phyloP scores from a whole-genome alignment of 2,888 invertebrate genomes.

The Leucoptera coffeella region DNA sequence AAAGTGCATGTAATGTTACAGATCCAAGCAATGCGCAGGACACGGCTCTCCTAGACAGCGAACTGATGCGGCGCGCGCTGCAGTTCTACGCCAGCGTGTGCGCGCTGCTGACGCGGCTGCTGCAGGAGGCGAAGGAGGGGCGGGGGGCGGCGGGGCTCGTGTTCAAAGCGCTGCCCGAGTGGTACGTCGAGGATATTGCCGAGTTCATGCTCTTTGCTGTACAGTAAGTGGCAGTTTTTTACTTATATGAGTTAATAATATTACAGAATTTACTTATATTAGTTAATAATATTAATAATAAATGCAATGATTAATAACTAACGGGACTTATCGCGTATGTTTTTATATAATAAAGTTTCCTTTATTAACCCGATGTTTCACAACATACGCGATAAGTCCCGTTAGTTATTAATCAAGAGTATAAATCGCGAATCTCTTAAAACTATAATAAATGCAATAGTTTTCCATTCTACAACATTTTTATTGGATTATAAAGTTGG shows the following conservation, averaged over 20 bases:
- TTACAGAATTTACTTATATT: no score
- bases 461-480: no score
- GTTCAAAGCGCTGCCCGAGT: slow-evolving; percentile 92
- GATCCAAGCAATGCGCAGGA: slow-evolving; percentile 89
- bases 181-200: slow-evolving; percentile 96
- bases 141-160: slow-evolving; percentile 50
- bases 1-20: slow-evolving; percentile 55
- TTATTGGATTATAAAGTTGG: no score
- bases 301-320: no score
- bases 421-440: no score
- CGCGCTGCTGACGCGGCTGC: slow-evolving; percentile 64
- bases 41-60: slow-evolving; percentile 80
- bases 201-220: slow-evolving; percentile 91
- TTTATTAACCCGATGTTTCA: no score
- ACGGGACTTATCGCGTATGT: no score
- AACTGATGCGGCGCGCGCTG: slow-evolving; percentile 73
- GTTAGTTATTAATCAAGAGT: no score
- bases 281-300: no score
- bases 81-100: slow-evolving; percentile 85
- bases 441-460: no score
- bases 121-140: slow-evolving; percentile 47
- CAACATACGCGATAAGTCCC: no score
- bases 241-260: background rate
- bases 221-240: slow-evolving; percentile 62
- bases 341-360: no score